Conservation (phyloP, 2,113 vertebrate species). For the Balaeniceps rex region DNA sequence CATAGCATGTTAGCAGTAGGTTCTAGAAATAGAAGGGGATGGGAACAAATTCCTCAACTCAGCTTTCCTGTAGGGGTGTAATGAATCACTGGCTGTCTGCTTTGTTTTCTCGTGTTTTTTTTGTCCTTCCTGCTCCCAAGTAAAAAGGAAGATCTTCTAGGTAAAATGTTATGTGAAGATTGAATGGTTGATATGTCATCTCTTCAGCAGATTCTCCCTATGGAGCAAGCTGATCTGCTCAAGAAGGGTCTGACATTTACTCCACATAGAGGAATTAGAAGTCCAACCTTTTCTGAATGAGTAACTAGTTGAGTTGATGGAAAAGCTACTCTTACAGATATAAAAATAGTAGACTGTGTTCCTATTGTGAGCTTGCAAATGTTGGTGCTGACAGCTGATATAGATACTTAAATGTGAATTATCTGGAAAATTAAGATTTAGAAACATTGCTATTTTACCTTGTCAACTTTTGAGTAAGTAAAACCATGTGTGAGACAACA, state of each 20-base stretch:
- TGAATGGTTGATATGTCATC: background rate
- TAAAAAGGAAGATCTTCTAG: background rate
- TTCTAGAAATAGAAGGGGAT: constrained; percentile 22
- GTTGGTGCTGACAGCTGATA: background rate
- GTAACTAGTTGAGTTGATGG: background rate
- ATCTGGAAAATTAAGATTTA: background rate
- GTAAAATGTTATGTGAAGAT: background rate
- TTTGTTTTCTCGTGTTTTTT: background rate
- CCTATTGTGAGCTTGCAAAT: background rate
- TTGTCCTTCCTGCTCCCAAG: constrained; percentile 14
- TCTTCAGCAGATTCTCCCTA: background rate
- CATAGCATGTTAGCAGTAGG: background rate
- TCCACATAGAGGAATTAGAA: background rate
- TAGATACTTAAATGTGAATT: background rate
- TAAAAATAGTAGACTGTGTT: background rate
- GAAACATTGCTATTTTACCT: background rate
- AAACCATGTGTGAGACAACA: background rate
- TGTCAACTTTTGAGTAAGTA: background rate
- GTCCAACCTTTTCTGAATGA: background rate
- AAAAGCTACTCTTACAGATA: background rate
- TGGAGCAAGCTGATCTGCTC: background rate
- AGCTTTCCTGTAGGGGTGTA: background rate
- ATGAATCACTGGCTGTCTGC: background rate
- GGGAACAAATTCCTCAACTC: background rate
- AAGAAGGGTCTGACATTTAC: background rate